Evolutionary conservation across 1,140 invertebrate species (phyloP).

Genomic region (Lepidurus couesii): DNA sequence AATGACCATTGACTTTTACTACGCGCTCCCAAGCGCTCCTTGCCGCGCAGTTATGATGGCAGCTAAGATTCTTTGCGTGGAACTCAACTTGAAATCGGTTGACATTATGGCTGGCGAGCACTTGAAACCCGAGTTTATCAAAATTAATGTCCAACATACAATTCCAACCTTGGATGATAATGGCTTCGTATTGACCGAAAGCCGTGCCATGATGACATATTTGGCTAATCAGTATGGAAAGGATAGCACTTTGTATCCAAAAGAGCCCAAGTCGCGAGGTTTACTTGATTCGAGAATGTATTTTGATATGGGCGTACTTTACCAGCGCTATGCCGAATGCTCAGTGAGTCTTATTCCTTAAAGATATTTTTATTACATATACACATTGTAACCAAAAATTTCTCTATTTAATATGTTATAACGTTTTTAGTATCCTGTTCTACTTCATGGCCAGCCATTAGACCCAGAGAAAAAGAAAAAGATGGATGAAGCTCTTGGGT

Average conservation of each 20-base stretch:
- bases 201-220: slow-evolving; percentile 66
- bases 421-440: slow-evolving; percentile 52
- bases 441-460: slow-evolving; percentile 37
- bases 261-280: slow-evolving; percentile 59
- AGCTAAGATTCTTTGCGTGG: slow-evolving; percentile 61
- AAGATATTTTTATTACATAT: background rate
- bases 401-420: slow-evolving; percentile 20
- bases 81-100: slow-evolving; percentile 61
- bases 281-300: slow-evolving; percentile 65
- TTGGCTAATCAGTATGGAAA: slow-evolving; percentile 64
- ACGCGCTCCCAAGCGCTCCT: slow-evolving; percentile 59
- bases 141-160: slow-evolving; percentile 59
- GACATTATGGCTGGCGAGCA: slow-evolving; percentile 63
- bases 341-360: slow-evolving; percentile 47
- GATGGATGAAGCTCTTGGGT: slow-evolving; percentile 43
- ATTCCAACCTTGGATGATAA: slow-evolving; percentile 62
- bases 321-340: slow-evolving; percentile 57
- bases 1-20: slow-evolving; percentile 59
- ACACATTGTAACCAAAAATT: background rate
- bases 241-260: slow-evolving; percentile 60
- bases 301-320: slow-evolving; percentile 64
- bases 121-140: slow-evolving; percentile 61
- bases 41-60: slow-evolving; percentile 57
- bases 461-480: slow-evolving; percentile 39
- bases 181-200: slow-evolving; percentile 55